These are phyloP conservation scores for Arenaria interpres DNA, from an alignment of 2,113 vertebrate genomes.

Conservation along the genomic window DNA sequence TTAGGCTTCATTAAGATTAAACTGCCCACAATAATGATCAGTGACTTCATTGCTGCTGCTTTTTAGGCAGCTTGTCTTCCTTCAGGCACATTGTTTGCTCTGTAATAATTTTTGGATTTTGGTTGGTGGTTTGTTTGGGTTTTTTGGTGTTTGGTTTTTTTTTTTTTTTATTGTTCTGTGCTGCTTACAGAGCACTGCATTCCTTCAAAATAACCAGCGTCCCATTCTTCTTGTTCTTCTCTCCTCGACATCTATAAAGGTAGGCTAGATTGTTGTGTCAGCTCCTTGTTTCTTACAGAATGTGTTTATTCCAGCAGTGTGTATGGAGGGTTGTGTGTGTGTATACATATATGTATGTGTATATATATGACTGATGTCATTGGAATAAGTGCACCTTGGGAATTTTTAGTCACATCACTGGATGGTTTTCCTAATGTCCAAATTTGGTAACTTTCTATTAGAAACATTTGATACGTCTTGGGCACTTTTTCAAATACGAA, in stretches of 20 bases:
- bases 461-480: background rate
- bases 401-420: background rate
- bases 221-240: background rate
- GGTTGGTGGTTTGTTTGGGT: background rate
- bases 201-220: background rate
- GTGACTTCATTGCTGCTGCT: background rate
- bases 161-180: background rate
- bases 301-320: background rate
- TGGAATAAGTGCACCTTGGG: background rate
- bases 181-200: background rate
- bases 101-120: background rate
- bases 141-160: background rate
- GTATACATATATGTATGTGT: fast-evolving
- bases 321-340: background rate
- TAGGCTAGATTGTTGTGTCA: background rate
- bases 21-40: background rate
- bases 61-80: background rate
- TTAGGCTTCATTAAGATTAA: background rate
- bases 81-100: background rate
- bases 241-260: background rate
- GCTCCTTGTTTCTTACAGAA: background rate
- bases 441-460: background rate
- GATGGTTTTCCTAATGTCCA: background rate
- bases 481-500: background rate
- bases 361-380: background rate